These are phyloP conservation scores for Sericinus montela DNA, from an alignment of 2,888 invertebrate genomes.

Conservation along the genomic window DNA sequence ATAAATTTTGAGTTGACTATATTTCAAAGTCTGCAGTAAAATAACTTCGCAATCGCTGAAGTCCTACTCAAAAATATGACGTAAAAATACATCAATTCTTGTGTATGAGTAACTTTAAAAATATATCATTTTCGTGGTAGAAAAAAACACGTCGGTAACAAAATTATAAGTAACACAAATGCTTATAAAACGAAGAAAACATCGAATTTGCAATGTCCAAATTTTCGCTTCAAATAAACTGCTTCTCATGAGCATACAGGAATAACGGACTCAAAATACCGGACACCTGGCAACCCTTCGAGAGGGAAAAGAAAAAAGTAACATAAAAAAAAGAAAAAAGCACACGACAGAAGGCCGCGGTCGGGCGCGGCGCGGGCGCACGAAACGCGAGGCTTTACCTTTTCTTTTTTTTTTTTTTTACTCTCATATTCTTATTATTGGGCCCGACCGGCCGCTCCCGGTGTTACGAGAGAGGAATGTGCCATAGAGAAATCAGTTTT, in stretches of 20 bases:
- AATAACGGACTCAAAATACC: constrained; percentile 50
- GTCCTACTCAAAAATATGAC: no score
- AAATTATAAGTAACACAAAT: constrained; percentile 62
- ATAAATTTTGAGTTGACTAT: no score
- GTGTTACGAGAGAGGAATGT: constrained; percentile 77
- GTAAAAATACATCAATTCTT: no score
- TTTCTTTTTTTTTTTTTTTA: constrained; percentile 74
- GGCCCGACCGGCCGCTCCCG: constrained; percentile 69
- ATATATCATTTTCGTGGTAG: no score
- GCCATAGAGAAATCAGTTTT: constrained; percentile 48
- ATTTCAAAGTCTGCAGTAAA: no score
- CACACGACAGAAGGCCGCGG: constrained; percentile 44
- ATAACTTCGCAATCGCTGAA: no score
- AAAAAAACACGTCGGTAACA: constrained; percentile 16
- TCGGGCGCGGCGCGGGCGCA: constrained; percentile 51
- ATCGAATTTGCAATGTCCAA: constrained; percentile 10
- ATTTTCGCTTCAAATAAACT: constrained; percentile 13
- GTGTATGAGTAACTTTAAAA: no score
- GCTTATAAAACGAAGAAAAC: constrained; percentile 19
- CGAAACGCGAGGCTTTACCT: constrained; percentile 60
- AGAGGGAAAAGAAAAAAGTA: constrained; percentile 30
- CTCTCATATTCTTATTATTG: constrained; percentile 75
- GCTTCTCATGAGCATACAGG: constrained; percentile 18
- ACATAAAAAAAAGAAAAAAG: constrained; percentile 30
- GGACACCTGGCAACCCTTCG: constrained; percentile 30